Conservation (phyloP, 2,888 invertebrate genomes). For the Epistrophe grossulariae region DNA sequence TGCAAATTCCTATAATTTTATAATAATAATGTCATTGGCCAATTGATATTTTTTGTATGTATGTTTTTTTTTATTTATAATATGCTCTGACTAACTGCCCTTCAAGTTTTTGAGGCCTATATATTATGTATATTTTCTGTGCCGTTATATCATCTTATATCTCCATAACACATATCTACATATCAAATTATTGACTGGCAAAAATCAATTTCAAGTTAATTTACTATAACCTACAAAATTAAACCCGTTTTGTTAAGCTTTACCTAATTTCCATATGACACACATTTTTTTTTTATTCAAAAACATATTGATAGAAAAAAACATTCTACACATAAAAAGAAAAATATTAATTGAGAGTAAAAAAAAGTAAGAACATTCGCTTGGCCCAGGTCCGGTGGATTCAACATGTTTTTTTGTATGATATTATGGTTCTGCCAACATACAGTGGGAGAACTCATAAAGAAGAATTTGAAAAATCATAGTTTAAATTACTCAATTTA, state of each 20-base stretch:
- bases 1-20: no score
- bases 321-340: neutral
- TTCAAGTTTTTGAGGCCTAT: neutral
- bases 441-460: neutral
- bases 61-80: neutral
- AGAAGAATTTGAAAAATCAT: neutral
- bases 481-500: no score
- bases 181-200: neutral
- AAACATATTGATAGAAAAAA: neutral
- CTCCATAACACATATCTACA: neutral
- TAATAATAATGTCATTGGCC: neutral
- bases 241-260: slow-evolving; percentile 45
- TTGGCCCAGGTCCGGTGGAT: neutral
- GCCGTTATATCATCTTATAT: slow-evolving; percentile 17
- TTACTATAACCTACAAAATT: slow-evolving; percentile 40
- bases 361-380: slow-evolving; percentile 32
- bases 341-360: neutral
- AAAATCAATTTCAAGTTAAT: slow-evolving; percentile 22
- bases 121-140: neutral
- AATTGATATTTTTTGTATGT: neutral
- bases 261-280: slow-evolving; percentile 68
- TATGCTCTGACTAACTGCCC: neutral
- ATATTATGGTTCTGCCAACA: neutral
- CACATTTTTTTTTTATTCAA: slow-evolving; percentile 44
- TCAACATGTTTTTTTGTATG: neutral